Base-by-base conservation (phyloP, 1,140 invertebrate genomes). In the Cheumatopsyche charites region DNA sequence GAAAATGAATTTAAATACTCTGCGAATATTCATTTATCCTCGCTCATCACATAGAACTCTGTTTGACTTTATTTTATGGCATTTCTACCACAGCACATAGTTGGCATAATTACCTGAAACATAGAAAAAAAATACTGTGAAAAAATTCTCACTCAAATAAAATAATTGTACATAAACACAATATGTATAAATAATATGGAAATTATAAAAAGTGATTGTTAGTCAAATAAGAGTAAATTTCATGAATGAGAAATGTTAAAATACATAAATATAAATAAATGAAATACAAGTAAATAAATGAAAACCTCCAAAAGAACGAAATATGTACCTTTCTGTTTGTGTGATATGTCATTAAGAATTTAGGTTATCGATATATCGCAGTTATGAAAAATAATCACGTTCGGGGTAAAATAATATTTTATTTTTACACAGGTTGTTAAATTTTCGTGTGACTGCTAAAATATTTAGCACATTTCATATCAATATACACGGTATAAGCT, bases 41-140 rank as follows among this genome's bases (percentile, higher is more conserved):
- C 25, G 55, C 21, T 58, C 55, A 58, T 26, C 19, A 58, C 17
- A 23, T 58, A 23, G 55, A 23, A 21, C 5, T 58, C 21, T 11
- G 21, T 21, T 12, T 58, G 55, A 58, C 55, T 58, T 52, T 19
- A 26, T 25, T 63, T 63, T 47, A 66, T 66, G 63, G 63, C 42
- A 66, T 66, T 47, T 66, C 63, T 66, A 66, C 63, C 63, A 66
- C 63, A 43, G 63, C 63, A 66, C 63, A 47, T 43, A 66, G 43
- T 66, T 66, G 43, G 63, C 63, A 47, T 66, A 66, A 66, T 43
- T 43, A 66, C 23, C 43, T 63, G 62, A 42, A 63, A 63, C n/a
- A 63, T 17, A 63, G 1, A n/a, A n/a, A 21, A 42, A 17, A 63
- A 41, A 63, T 4, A 58, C 25, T 58, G 23, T 13, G 12, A 17